Conservation (phyloP, 2,113 vertebrate genomes). For the Gorsachius goisagi region DNA sequence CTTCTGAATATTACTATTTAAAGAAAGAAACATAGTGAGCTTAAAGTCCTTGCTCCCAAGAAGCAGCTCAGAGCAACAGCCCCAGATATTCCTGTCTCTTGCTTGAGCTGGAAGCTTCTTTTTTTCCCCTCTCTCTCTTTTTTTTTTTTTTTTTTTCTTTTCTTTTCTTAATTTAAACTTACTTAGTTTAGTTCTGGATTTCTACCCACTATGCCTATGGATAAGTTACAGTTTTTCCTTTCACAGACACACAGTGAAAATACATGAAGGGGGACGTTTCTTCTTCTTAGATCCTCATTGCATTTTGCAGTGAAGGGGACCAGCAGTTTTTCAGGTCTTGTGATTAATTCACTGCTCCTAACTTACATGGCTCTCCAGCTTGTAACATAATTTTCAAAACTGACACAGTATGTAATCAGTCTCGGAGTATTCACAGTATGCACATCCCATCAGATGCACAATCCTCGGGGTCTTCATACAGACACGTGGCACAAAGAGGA, state of each 20-base stretch:
- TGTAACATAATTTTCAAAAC: not conserved
- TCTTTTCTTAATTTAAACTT: not conserved
- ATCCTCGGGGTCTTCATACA: not conserved
- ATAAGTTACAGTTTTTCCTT: not conserved
- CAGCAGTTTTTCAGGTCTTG: not conserved
- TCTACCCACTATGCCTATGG: not conserved
- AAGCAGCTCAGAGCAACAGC: not conserved
- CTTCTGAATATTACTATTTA: not conserved
- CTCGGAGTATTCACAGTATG: not conserved
- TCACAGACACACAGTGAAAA: not conserved
- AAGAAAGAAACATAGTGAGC: not conserved
- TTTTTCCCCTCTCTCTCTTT: not conserved
- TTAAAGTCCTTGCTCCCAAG: not conserved
- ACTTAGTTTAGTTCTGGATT: not conserved
- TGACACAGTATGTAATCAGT: not conserved
- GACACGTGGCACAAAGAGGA: not conserved
- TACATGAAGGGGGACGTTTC: not conserved
- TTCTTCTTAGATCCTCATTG: not conserved
- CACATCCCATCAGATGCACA: not conserved
- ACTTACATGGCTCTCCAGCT: not conserved
- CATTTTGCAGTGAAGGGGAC: not conserved
- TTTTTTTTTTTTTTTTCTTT: not conserved
- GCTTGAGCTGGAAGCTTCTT: not conserved
- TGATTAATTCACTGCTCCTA: not conserved
- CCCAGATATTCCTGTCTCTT: not conserved